phyloP scores from a whole-genome alignment of 2,797 vertebrate genomes.

The Lepus oiostolus region DNA sequence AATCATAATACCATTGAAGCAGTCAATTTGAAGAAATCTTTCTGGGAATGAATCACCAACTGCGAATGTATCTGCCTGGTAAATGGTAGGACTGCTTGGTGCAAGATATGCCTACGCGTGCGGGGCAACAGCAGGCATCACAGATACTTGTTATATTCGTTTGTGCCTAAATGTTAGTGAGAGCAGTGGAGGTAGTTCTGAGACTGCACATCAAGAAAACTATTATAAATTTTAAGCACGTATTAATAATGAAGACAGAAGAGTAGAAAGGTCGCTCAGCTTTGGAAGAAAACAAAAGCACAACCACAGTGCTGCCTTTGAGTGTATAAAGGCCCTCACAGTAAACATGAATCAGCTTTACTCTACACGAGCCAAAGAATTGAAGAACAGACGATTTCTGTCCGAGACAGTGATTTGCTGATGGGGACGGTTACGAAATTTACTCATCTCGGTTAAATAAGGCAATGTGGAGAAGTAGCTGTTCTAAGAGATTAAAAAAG shows the following conservation, averaged over 20 bases:
- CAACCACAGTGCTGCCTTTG: background rate
- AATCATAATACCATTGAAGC: background rate
- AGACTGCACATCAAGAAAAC: constrained; percentile 1
- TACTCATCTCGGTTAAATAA: background rate
- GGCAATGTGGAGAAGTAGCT: background rate
- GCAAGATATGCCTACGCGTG: background rate
- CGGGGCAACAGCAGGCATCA: background rate
- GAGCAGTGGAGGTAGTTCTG: background rate
- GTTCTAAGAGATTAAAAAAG: background rate
- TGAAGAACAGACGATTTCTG: background rate
- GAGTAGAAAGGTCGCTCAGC: background rate
- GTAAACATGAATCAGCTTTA: background rate
- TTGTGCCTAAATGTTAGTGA: background rate
- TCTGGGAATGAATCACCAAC: background rate
- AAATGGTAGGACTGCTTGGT: background rate
- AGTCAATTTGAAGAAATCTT: background rate
- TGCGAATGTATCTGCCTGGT: background rate
- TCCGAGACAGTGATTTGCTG: background rate
- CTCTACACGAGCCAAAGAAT: background rate
- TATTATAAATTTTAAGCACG: background rate
- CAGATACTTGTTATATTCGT: background rate
- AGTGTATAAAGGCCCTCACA: background rate
- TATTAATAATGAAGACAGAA: background rate
- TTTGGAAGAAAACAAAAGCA: background rate
- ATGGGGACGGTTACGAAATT: background rate